These are phyloP conservation scores for Poecile atricapillus DNA, from an alignment of 2,113 vertebrate species.

Conservation along the genomic window DNA sequence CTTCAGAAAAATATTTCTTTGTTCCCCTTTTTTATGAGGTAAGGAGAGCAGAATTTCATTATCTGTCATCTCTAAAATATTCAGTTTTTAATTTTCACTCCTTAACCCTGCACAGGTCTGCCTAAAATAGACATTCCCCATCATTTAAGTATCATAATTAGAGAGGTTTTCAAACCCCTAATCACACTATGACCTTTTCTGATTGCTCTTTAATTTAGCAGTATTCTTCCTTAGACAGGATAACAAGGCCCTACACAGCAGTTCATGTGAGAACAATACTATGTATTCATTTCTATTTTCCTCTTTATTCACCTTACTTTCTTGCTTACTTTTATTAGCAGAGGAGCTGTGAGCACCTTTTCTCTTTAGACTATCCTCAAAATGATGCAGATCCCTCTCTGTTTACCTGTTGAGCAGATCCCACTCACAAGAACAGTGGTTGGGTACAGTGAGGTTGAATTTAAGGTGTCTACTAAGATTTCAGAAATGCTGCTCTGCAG, in stretches of 20 bases:
- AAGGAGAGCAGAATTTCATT: background rate
- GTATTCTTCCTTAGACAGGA: background rate
- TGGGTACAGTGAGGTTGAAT: background rate
- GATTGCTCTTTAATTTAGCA: background rate
- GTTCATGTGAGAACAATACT: background rate
- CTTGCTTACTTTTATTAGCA: background rate
- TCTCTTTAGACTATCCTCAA: background rate
- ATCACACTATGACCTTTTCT: background rate
- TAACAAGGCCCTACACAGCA: background rate
- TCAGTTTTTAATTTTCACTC: background rate
- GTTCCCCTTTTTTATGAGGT: background rate
- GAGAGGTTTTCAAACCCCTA: background rate
- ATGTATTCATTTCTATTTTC: background rate
- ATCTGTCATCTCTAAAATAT: background rate
- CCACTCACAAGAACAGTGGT: background rate
- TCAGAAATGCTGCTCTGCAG: background rate
- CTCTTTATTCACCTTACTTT: background rate
- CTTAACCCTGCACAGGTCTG: background rate
- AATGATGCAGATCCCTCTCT: background rate
- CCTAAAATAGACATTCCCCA: background rate
- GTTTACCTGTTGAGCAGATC: background rate
- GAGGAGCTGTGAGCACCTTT: background rate
- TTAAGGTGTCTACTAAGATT: background rate
- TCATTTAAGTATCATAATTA: background rate
- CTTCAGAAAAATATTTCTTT: background rate